Base-by-base conservation (phyloP, 2,113 vertebrate genomes). In the Cynoglossus semilaevis region DNA sequence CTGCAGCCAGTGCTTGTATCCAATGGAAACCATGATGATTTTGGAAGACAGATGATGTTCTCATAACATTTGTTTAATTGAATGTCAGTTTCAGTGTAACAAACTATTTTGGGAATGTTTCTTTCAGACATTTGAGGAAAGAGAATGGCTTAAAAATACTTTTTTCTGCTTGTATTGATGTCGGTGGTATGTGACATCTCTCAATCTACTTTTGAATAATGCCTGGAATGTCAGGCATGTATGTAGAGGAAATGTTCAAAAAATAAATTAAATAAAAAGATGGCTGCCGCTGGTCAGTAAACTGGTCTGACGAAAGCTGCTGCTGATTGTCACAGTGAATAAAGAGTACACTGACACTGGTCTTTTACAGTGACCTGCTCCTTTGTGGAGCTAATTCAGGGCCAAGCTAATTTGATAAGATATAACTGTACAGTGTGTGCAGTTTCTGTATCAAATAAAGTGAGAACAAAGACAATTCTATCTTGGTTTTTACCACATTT, bases 221-320 rank as follows among this genome's bases (percentile, higher is more conserved):
- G 51, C 66, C 67, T 58, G 67, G 76, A 85, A 79, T 80, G 74
- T 80, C 18, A 48, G 64, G 50, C 45, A 77, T 74, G 71, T 81
- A 72, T 72, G 75, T 52, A 44, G 63, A 60, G 67, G 72, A 81
- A 76, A 77, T 73, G 76, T 64, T 78, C 2, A 29, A 29, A 29
- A 29, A 29, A 29, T 4, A 29, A 29, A 29, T 4, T 4, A 80
- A 79, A 72, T 7, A 40, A 2, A 82, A 80, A 74, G 44, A 29
- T 16, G 16, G 19, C 43, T 76, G 76, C 80, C 63, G 58, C 83
- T 70, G 66, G 58, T 37, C 43, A 2, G 40, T 40, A 49, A 59
- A 60, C 67, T 44, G 52, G 52, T 69, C 63, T 48, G 63, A 4
- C 8, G 70, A 65, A 70, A 67, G 66, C 36, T 17, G 40, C 59